Percentiles rank a stretch among this genome's conserved stretches.
phyloP scores from a whole-genome alignment of 2,888 invertebrate genomes.

The Apamea monoglypha region DNA sequence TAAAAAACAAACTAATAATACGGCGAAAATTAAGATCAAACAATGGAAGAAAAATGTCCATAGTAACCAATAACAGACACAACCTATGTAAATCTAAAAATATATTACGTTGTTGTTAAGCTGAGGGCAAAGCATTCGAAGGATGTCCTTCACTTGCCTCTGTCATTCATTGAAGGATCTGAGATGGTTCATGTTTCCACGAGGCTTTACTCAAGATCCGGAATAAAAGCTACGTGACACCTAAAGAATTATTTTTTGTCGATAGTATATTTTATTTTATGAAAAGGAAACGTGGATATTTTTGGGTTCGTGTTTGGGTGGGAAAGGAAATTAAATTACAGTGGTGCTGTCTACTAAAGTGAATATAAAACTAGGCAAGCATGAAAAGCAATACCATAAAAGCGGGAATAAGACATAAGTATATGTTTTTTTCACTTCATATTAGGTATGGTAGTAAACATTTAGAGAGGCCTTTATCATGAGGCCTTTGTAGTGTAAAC shows the following conservation, averaged over 20 bases:
- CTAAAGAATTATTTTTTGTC: slow-evolving; percentile 2
- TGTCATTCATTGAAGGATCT: slow-evolving; percentile 19
- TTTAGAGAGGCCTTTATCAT: neutral
- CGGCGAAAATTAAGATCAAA: too few relatives aligned
- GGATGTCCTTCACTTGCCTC: slow-evolving; percentile 21
- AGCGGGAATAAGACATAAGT: neutral
- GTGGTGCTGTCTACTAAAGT: neutral
- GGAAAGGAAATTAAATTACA: neutral
- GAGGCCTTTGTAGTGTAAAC: too few relatives aligned
- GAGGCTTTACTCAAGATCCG: slow-evolving; percentile 15
- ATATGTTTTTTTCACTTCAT: neutral
- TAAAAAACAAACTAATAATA: neutral
- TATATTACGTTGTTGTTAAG: slow-evolving; percentile 12
- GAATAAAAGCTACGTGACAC: slow-evolving; percentile 35
- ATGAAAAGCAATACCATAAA: neutral
- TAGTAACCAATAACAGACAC: neutral
- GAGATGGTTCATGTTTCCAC: slow-evolving; percentile 38
- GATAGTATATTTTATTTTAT: neutral
- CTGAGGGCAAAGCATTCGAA: neutral
- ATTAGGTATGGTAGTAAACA: neutral
- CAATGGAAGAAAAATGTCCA: neutral
- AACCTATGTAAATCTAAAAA: neutral
- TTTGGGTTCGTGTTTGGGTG: neutral
- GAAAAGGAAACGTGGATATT: neutral
- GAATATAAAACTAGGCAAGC: neutral